phyloP scores from a whole-genome alignment of 2,888 invertebrate species.

The Epinotia brunnichana region DNA sequence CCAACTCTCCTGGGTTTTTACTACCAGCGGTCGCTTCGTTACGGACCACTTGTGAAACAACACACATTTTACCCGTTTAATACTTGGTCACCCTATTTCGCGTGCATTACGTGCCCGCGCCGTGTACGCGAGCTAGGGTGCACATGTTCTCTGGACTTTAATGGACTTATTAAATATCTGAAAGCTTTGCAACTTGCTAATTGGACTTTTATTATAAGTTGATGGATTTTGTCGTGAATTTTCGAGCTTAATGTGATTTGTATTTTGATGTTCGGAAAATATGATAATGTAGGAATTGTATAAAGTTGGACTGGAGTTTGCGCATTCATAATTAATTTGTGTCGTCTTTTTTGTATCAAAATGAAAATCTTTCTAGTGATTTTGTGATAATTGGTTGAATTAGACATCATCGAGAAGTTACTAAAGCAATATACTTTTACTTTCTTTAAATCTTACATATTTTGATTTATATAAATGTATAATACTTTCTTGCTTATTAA shows the following conservation, averaged over 20 bases:
- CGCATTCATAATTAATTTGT: neutral
- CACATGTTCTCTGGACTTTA: conserved; percentile 3
- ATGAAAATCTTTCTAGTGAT: neutral
- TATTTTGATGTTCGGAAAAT: neutral
- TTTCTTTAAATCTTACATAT: no score
- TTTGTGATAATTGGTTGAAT: neutral
- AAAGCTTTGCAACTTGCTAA: conserved; percentile 22
- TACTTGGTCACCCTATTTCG: conserved; percentile 39
- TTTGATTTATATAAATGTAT: no score
- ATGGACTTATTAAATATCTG: conserved; percentile 34
- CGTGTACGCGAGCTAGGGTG: conserved; percentile 27
- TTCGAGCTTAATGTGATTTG: conserved; percentile 1
- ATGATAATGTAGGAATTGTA: neutral
- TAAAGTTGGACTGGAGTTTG: neutral
- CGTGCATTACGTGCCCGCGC: conserved; percentile 16
- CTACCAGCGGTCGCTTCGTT: conserved; percentile 35
- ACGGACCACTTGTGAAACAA: conserved; percentile 39
- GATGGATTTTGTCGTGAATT: conserved; percentile 28
- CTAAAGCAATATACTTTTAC: neutral
- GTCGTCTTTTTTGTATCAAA: neutral
- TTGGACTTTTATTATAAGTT: conserved; percentile 21
- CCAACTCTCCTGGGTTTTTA: conserved; percentile 42
- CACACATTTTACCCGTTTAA: conserved; percentile 33
- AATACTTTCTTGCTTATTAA: no score
- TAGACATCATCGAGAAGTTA: neutral